Evolutionary conservation across 2,888 invertebrate species (phyloP), one percentile per base, ranked within the genome.

Genomic region (Acanthacorydalis orientalis): DNA sequence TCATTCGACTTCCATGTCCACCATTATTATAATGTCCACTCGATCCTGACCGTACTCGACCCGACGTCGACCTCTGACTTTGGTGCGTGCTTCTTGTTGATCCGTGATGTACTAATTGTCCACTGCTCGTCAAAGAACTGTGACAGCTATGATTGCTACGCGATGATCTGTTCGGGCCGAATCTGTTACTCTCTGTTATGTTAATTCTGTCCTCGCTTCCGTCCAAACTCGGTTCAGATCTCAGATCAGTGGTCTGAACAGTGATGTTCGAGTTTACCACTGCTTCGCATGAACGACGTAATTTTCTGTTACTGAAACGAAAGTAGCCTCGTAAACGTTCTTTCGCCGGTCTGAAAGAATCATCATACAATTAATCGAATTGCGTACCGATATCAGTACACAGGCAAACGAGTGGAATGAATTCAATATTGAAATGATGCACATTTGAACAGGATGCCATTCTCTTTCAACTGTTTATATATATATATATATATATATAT

Each of bases 321-420:
- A 77, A 72, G 58, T 75, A 76, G 47, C 73, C 72, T 31, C 73
- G 64, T 1, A 77, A 59, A 32, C 75, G 68, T 53, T 76, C 74
- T 55, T 74, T 74, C 44, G 74, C 71, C 15, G 70, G 64, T 51
- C 76, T 76, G 60, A 10, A 56, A 57, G 45, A 48, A 50, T 45
- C 44, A 41, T 40, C 16, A 16, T 11, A 2, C 6, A 23, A 4
- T 23, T 23, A 23, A 23, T 23, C 6, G 14, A 23, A 23, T 23
- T 23, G 2, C 6, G 2, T 23, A 23, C 23, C 23, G 2, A 23
- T 6, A 2, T 6, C 6, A 23, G 2, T 23, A 23, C 2, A 4
- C 6, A 23, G 2, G 6, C 6, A 23, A 23, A 4, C 23, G 2
- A 23, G 23, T 23, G 23, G 6, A 23, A 23, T 23, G 2, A 23